Base-by-base conservation (phyloP, 2,888 invertebrate species). In the Drosophila mettleri region DNA sequence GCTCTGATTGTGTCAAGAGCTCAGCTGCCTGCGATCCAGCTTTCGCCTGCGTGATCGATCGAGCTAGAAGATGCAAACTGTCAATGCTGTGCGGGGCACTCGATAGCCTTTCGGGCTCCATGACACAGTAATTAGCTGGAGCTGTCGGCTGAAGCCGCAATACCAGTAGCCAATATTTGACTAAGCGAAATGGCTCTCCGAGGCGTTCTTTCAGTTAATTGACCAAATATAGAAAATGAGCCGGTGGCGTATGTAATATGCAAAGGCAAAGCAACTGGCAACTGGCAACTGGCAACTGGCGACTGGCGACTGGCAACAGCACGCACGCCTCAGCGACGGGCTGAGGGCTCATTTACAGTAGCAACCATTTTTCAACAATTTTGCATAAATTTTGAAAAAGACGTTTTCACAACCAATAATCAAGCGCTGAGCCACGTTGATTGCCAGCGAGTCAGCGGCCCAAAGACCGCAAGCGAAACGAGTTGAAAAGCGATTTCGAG, bases 331-430 rank as follows among this genome's bases (percentile, higher is more conserved):
- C 38, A 34, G 33, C 52, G 33, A 16, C 29, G 29, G 29, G 43
- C 39, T 45, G 69, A 72, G 64, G 67, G 70, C 69, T 63, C 69
- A 72, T 76, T 79, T 84, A 81, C 85, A 74, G 85, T 82, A 80
- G 85, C 85, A 79, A 86, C 73, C 84, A 85, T 86, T 85, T 81
- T 84, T 79, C 80, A 78, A 78, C 74, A 79, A 79, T 86, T 84
- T 85, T 85, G 84, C 86, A 86, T 85, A 84, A 86, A 84, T 81
- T 84, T 86, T 43, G 24, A 66, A 76, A 71, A 79, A 80, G 76
- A 74, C 86, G 83, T 84, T 84, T 84, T 86, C 77, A 74, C 81
- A 84, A 86, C 84, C 86, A 79, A 84, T 86, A 84, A 84, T 84
- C 86, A 83, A 61, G 73, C 67, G 51, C 52, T 54, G 57, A 60